Evolutionary conservation across 2,888 invertebrate genomes (phyloP).

Genomic region (Pristionchus japonicus): DNA sequence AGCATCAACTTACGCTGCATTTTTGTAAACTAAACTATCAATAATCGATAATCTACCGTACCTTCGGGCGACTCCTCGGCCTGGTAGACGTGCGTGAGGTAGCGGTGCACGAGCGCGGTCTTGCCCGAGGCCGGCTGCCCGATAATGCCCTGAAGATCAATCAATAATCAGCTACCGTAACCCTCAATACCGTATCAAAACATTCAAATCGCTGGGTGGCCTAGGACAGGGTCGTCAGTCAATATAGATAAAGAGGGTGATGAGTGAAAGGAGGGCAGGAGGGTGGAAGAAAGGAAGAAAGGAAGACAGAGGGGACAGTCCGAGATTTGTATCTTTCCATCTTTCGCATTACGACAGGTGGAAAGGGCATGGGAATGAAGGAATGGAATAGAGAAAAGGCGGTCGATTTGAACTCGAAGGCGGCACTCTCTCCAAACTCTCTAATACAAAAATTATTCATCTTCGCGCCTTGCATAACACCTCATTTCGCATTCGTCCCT

Average conservation of each 20-base stretch:
- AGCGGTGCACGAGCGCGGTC: constrained; percentile 96
- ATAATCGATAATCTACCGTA: constrained; percentile 53
- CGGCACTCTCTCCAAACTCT: neutral
- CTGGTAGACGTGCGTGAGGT: constrained; percentile 97
- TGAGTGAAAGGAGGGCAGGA: neutral
- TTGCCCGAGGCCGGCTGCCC: constrained; percentile 96
- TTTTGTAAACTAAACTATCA: neutral
- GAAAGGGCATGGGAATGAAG: constrained; percentile 20
- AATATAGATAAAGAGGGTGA: constrained; percentile 35
- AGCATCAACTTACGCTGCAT: neutral
- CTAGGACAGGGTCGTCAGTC: neutral
- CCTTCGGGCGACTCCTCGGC: constrained; percentile 98
- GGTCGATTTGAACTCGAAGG: neutral
- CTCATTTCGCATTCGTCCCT: constrained; percentile 17
- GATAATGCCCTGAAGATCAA: constrained; percentile 84
- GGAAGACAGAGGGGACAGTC: neutral
- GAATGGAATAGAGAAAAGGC: neutral
- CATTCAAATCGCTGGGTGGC: neutral
- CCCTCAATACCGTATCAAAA: neutral
- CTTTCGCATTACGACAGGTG: constrained; percentile 31
- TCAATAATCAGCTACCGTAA: constrained; percentile 2
- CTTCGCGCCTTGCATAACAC: neutral
- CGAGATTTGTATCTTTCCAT: constrained; percentile 40
- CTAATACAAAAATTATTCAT: neutral
- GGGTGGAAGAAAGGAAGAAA: neutral